Evolutionary conservation across 2,888 invertebrate genomes (phyloP).

Genomic region (Selenia dentaria): DNA sequence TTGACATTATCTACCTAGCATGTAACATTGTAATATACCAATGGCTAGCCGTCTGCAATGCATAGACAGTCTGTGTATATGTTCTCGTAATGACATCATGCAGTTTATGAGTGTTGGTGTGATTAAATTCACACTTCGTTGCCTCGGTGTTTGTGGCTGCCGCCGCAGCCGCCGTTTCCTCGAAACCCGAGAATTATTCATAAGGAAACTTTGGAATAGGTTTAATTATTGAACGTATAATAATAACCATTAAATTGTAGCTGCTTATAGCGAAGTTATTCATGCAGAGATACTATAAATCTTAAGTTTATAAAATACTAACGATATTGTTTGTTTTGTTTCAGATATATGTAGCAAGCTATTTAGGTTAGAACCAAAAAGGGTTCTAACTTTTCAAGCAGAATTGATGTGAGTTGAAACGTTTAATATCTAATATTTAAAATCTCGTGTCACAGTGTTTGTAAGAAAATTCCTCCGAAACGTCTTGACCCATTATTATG

Average conservation of each 20-base stretch:
- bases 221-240: constrained; percentile 5
- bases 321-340: not conserved
- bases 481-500: too few species aligned
- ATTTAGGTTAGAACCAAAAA: too few species aligned
- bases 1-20: not conserved
- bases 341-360: too few species aligned
- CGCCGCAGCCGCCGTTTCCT: constrained; percentile 35
- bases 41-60: not conserved
- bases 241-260: not conserved
- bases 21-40: too few species aligned
- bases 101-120: constrained; percentile 38
- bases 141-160: constrained; percentile 14
- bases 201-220: constrained; percentile 34
- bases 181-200: constrained; percentile 46
- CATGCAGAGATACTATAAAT: not conserved
- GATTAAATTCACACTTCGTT: constrained; percentile 53
- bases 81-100: constrained; percentile 52
- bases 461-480: too few species aligned
- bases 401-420: too few species aligned
- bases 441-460: too few species aligned
- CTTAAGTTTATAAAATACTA: not conserved
- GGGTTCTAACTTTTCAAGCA: too few species aligned
- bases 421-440: too few species aligned
- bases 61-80: not conserved
- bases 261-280: not conserved